phyloP scores from a whole-genome alignment of 2,113 vertebrate genomes.

The Chionodraco myersi region DNA sequence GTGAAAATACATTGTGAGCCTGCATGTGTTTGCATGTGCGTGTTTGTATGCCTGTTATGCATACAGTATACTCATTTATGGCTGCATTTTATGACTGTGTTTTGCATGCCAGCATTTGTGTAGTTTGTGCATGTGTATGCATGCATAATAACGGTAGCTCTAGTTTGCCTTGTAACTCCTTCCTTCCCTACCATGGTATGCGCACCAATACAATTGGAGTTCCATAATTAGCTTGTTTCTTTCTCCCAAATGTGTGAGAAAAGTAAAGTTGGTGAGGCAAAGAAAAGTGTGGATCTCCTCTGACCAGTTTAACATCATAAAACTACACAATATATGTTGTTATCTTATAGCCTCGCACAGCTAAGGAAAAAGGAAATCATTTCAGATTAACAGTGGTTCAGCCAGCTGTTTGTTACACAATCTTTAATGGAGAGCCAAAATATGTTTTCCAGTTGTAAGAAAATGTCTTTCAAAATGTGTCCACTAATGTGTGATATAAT shows the following conservation, averaged over 20 bases:
- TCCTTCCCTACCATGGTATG: background rate
- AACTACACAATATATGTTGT: background rate
- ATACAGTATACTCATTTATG: background rate
- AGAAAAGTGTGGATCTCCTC: background rate
- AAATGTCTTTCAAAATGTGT: background rate
- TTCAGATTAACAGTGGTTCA: slow-evolving; percentile 3
- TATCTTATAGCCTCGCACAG: background rate
- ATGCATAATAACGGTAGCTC: slow-evolving; percentile 1
- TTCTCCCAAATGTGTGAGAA: background rate
- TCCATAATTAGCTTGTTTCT: background rate
- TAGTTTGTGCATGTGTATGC: slow-evolving; percentile 17
- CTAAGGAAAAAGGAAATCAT: background rate
- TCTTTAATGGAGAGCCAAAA: background rate
- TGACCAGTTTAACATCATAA: background rate
- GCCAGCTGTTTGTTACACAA: slow-evolving; percentile 4
- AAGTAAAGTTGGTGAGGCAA: background rate
- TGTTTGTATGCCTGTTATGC: background rate
- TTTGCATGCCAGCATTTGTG: slow-evolving; percentile 17
- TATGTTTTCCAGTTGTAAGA: background rate
- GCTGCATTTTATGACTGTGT: slow-evolving; percentile 9
- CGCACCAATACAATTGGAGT: slow-evolving; percentile 4
- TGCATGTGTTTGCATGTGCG: background rate
- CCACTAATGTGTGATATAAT: background rate
- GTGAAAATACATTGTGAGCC: background rate
- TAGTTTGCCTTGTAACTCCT: background rate